phyloP scores from a whole-genome alignment of 2,888 invertebrate species.

The Standfussiana lucernea region DNA sequence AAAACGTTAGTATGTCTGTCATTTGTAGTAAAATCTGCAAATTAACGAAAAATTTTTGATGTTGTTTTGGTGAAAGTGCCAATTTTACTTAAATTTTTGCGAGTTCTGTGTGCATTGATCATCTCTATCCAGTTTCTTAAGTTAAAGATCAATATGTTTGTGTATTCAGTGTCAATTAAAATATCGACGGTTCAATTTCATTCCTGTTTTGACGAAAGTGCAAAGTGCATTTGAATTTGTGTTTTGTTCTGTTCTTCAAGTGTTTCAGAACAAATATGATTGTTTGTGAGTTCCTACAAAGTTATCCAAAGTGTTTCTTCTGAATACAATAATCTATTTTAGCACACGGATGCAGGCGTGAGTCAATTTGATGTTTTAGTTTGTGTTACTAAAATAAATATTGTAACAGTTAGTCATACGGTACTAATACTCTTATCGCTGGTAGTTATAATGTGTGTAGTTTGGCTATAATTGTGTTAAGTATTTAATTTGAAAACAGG shows the following conservation, averaged over 20 bases:
- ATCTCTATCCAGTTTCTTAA: background rate
- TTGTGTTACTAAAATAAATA: slow-evolving; percentile 46
- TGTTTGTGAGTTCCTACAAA: slow-evolving; percentile 32
- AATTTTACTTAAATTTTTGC: background rate
- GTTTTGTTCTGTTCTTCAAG: background rate
- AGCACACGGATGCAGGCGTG: slow-evolving; percentile 52
- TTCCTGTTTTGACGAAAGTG: slow-evolving; percentile 42
- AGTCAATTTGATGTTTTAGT: slow-evolving; percentile 58
- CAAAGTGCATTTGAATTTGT: slow-evolving; percentile 41
- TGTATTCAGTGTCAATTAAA: slow-evolving; percentile 10
- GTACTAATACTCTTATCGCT: slow-evolving; percentile 37
- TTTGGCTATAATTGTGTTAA: slow-evolving; percentile 42
- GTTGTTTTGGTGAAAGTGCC: slow-evolving; percentile 3
- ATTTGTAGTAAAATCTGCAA: slow-evolving; percentile 13
- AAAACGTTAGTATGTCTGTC: slow-evolving; percentile 43
- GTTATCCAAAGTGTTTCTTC: slow-evolving; percentile 19
- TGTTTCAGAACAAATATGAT: slow-evolving; percentile 45
- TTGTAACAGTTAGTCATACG: slow-evolving; percentile 49
- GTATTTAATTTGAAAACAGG: slow-evolving; percentile 30
- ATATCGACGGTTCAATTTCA: slow-evolving; percentile 21
- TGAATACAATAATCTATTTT: slow-evolving; percentile 31
- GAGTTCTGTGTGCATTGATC: background rate
- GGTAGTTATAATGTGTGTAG: slow-evolving; percentile 6
- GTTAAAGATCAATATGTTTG: slow-evolving; percentile 36
- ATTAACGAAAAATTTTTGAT: slow-evolving; percentile 5